Conservation (phyloP, 2,113 vertebrate genomes). For the Zosterops hypoxanthus region DNA sequence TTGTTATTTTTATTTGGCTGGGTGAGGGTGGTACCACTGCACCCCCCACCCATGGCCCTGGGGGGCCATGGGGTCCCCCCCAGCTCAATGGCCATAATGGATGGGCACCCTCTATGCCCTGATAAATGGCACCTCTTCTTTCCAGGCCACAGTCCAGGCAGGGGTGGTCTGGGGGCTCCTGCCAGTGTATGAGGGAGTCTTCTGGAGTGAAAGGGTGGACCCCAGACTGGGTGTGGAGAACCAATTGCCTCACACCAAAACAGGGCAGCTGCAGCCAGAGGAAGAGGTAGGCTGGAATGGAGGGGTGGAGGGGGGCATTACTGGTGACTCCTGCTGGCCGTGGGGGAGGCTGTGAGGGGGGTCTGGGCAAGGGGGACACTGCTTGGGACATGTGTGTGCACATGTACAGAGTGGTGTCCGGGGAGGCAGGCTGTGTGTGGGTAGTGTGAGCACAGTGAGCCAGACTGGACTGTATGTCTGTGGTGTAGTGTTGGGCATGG, state of each 20-base stretch:
- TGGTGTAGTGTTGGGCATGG: neutral
- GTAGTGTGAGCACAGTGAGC: neutral
- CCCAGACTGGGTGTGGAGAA: neutral
- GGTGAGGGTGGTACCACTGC: neutral
- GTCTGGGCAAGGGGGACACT: neutral
- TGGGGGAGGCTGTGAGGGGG: too few species aligned
- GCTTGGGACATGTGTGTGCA: neutral
- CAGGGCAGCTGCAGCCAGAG: neutral
- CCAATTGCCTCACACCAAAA: neutral
- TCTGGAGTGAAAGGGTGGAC: neutral
- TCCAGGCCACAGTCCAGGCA: neutral
- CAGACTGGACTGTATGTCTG: neutral
- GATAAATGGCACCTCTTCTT: accelerated
- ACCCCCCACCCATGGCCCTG: neutral
- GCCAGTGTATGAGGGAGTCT: neutral
- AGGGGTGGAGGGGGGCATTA: too few species aligned
- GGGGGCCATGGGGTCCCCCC: neutral
- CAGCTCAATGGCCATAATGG: neutral
- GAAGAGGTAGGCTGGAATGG: neutral
- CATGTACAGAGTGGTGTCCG: neutral
- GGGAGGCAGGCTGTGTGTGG: neutral
- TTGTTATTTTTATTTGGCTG: neutral
- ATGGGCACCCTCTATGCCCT: neutral
- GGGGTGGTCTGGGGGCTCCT: neutral
- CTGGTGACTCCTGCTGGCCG: neutral